These are phyloP conservation scores for Bombus breviceps DNA, from an alignment of 1,140 invertebrate species.

Conservation along the genomic window DNA sequence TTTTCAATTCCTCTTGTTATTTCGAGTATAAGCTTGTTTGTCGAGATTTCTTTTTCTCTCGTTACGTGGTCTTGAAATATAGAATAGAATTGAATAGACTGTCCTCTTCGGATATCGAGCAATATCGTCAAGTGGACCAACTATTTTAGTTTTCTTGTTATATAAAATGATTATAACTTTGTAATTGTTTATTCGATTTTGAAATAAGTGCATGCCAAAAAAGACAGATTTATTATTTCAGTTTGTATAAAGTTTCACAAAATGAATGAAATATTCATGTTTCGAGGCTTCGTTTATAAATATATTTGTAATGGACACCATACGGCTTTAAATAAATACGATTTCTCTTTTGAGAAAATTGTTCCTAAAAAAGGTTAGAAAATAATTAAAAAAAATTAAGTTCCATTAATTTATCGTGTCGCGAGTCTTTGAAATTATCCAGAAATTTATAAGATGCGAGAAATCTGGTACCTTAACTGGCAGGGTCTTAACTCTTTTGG, in stretches of 20 bases:
- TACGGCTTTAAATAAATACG: no score
- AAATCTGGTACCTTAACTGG: not conserved
- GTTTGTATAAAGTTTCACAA: not conserved
- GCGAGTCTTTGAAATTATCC: not conserved
- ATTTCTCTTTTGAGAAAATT: no score
- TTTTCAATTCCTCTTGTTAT: constrained; percentile 5
- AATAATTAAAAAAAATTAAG: not conserved
- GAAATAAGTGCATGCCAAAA: not conserved
- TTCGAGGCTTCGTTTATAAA: not conserved
- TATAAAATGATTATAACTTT: not conserved
- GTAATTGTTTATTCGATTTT: not conserved
- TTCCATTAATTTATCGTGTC: not conserved
- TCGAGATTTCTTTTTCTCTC: not conserved
- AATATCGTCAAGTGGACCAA: not conserved
- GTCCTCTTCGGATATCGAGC: not conserved
- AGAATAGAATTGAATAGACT: no score
- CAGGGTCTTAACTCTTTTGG: not conserved
- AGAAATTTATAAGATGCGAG: not conserved
- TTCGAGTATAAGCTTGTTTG: not conserved
- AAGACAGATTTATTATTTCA: not conserved
- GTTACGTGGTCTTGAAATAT: not conserved
- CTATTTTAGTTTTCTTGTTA: not conserved
- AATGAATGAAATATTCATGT: no score
- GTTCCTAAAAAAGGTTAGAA: not conserved
- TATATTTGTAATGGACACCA: not conserved